Base-by-base conservation (phyloP, 2,113 vertebrate genomes). In the Motacilla alba region DNA sequence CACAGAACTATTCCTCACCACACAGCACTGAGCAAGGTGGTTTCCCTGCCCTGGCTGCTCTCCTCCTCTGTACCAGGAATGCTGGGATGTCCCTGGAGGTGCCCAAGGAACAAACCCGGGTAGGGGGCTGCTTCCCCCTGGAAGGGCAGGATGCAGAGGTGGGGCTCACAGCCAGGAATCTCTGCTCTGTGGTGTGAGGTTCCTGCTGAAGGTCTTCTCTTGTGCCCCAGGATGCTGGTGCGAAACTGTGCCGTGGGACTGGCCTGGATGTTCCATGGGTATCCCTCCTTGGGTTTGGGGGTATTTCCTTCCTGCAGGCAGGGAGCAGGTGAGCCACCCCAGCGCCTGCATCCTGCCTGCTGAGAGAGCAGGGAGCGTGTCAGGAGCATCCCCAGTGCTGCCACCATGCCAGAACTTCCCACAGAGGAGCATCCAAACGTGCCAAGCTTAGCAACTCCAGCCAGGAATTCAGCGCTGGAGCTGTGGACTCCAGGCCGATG, bases 401-500 rank as follows among this genome's bases (percentile, higher is more conserved):
- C 41, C 59, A 58, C 31, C 6, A 2, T 9, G 33, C 26, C 2
- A 9, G 85, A 11, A 27, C 24, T 60, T 44, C 69, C 68, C 6
- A 2, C 3, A 2, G 59, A 39, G 2, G 55, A 74, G 23, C 59
- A 87, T 23, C 59, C 79, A 21, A 62, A 63, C 6, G 0, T 2
- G 7, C 53, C 12, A 3, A 72, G 63, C 46, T 22, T 1, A 47
- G 35, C 41, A 1, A 62, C 23, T 7, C 64, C 0, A 0, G 47
- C 63, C 16, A 27, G 3, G 64, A 30, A n/a, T 39, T 43, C 73
- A 15, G 82, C 0, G 0, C 76, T 1, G 1, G 50, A 66, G 26
- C 72, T n/a, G 1, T 0, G 0, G 74, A 9, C 63, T 77, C 75
- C 50, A 22, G 59, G 15, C 46, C 28, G 11, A 1, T 1, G 3